Base-by-base conservation (phyloP, 2,113 vertebrate genomes). In the Genyomyrus donnyi region DNA sequence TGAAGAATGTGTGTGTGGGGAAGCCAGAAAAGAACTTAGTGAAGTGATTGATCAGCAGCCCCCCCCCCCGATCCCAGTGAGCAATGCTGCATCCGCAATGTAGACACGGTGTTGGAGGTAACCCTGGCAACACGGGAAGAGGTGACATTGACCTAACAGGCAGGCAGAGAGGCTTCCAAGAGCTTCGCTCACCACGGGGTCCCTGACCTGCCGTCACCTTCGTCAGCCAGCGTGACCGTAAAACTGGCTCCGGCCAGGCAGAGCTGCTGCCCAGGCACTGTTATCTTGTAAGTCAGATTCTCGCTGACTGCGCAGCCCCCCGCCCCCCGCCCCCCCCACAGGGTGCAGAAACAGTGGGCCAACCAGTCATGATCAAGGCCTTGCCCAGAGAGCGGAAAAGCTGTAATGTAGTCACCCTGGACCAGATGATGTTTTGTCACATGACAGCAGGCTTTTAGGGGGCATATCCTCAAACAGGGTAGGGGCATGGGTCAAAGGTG, bases 361-460 rank as follows among this genome's bases (percentile, higher is more conserved):
- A 98, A 91, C 98, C 98, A 1, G 95, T 99, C 89, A 99, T 99
- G 98, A 96, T 99, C 92, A 99, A 99, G 90, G 98, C 98, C 24
- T 99, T 98, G 21, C 98, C 92, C 98, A 98, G 90, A 98, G 98
- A 88, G 98, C 98, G 92, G 98, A 98, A 50, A 99, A 99, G 95
- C 93, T 97, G 98, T 91, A 99, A 99, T 93, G 98, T 99, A 92
- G 98, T 98, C 93, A 96, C 58, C 8, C 17, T 98, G 98, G 98
- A 99, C 62, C 98, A 99, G 85, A 92, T 96, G 91, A 93, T 99
- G 2, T 98, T 98, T 91, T 98, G 98, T 84, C 98, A 99, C 52
- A 46, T 85, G 42, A 85, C 39, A 70, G 62, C 62, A 70, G 62
- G 62, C n/a, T 70, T 70, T 70, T 31, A 27, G n/a, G n/a, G 62